phyloP scores from a whole-genome alignment of 37 sponge, comb jelly and placozoan species.

The Beroe forskalii region DNA sequence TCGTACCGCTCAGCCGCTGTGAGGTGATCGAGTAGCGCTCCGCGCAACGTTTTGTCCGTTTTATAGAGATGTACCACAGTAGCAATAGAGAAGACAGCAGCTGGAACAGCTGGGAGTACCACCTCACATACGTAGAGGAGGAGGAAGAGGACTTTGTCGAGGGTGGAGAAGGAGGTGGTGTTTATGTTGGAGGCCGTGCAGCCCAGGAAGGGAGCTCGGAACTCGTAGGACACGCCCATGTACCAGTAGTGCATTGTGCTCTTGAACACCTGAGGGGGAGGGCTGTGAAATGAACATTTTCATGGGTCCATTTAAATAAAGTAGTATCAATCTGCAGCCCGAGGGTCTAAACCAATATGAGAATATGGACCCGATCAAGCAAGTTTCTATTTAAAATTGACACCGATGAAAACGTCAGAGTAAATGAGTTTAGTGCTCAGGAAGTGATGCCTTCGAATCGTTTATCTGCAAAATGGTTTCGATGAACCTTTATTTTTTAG shows the following conservation, averaged over 20 bases:
- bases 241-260: conserved; percentile 65
- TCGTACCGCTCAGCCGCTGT: background rate
- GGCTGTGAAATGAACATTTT: too few species aligned
- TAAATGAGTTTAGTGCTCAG: too few species aligned
- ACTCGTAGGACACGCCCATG: background rate
- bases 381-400: too few species aligned
- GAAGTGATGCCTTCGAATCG: too few species aligned
- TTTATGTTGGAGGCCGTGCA: conserved; percentile 52
- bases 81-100: conserved; percentile 16
- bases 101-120: conserved; percentile 16
- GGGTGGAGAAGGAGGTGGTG: background rate
- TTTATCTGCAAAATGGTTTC: too few species aligned
- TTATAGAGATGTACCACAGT: background rate
- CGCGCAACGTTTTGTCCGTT: background rate
- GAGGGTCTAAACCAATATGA: too few species aligned
- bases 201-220: background rate
- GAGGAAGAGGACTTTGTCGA: conserved; percentile 58
- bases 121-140: conserved; percentile 46
- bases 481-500: too few species aligned
- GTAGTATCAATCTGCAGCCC: too few species aligned
- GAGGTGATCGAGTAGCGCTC: background rate
- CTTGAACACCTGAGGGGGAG: conserved; percentile 33
- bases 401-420: too few species aligned
- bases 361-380: too few species aligned
- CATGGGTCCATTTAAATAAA: too few species aligned